Base-by-base conservation (phyloP, 2,797 vertebrate species). In the Propithecus perrieri region DNA sequence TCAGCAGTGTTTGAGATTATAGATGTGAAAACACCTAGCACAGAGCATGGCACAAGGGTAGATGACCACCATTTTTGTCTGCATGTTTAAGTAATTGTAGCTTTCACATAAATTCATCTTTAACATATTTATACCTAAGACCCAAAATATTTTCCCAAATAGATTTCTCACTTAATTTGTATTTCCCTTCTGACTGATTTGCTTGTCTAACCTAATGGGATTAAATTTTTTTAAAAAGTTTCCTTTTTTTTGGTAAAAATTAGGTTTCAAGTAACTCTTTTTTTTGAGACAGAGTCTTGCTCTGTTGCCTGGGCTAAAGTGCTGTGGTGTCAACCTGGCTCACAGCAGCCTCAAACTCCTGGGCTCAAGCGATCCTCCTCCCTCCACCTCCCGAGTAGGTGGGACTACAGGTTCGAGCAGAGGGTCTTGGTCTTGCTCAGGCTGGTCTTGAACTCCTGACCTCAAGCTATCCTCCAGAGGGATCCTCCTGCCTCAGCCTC, bases 111-210 rank as follows among this genome's bases (percentile, higher is more conserved):
- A 89, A 75, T 86, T 91, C 59, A 69, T 88, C 8, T 87, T 53
- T 61, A 76, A 33, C 61, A n/a, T 90, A 55, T 97, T 69, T 75
- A 57, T 0, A 69, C 22, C 28, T 4, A 92, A 67, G 30, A 91
- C 18, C 50, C 30, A 78, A 53, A 93, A 50, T 79, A 69, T 71
- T 91, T 96, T 80, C 59, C 59, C 41, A 83, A 81, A 91, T 18
- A 89, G 3, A 55, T 75, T 88, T 92, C 65, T 48, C 14, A 78
- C 24, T 71, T 85, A 85, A 91, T 90, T 87, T 94, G 18, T 90
- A 38, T 89, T 95, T 95, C 22, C 18, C 55, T 89, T 89, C 50
- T 91, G 92, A 94, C 28, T 89, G 61, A 86, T n/a, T 71, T 94
- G 61, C 38, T 91, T 96, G 63, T 94, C 63, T 76, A 92, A 90